Base-by-base conservation (phyloP, 2,888 invertebrate genomes). In the Anoncus sp. region DNA sequence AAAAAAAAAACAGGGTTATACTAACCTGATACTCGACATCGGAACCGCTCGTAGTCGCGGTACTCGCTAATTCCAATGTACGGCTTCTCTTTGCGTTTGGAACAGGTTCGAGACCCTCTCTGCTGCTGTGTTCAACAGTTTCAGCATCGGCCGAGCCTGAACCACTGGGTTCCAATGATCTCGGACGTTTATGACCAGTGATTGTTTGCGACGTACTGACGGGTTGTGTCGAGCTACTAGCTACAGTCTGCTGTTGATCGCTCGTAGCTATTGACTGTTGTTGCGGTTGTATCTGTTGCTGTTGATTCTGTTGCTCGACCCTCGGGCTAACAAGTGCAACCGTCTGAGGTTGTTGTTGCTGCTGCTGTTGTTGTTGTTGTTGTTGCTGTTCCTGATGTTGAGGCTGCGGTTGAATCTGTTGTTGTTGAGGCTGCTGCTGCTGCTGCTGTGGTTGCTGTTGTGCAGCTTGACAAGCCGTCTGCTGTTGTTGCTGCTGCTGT, bases 161-260 rank as follows among this genome's bases (percentile, higher is more conserved):
- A 0, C 87, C 87, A 0, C 89, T 85, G 0, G 90, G 87, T 57
- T 90, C 90, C 3, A 89, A 73, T 6, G 82, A 94, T 35, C 94
- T 91, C 12, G 94, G 93, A 16, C 95, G 91, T 86, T 95, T 95
- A 62, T 93, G 92, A 1, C 93, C 92, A 0, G 86, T 87, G 0
- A 90, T 88, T 0, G 94, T 93, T 85, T 95, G 95, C 0, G 94
- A 94, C 0, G 95, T 95, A 43, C 94, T 95, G 0, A 95, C 95
- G 4, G 94, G 94, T 84, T 94, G 95, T 45, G 94, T 94, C 16
- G 94, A 94, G 51, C 94, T 94, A 53, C 91, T 91, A 0, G 91
- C 91, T 1, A 90, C 89, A 0, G 89, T 90, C 43, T 91, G 91
- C 38, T 91, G 91, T 65, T 90, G 91, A 74, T 91, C 91, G 70